Evolutionary conservation across 2,888 invertebrate species (phyloP).

Genomic region (Ochropleura leucogaster): DNA sequence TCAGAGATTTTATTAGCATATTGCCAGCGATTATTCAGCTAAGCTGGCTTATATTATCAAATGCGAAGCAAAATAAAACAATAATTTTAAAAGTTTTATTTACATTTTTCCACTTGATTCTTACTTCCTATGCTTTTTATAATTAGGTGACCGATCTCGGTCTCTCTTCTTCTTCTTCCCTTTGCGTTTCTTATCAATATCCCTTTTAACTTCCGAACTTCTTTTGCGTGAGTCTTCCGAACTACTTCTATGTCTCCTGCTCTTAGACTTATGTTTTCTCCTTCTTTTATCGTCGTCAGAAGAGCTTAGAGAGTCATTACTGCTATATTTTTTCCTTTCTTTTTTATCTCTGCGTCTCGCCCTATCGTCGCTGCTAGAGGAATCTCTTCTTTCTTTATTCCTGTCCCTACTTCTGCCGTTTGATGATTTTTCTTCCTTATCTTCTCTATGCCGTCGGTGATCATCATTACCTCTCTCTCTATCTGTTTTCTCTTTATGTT

Average conservation of each 20-base stretch:
- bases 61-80: neutral
- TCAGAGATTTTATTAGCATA: neutral
- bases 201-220: constrained; percentile 84
- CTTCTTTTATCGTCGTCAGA: constrained; percentile 73
- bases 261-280: constrained; percentile 64
- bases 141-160: constrained; percentile 88
- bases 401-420: constrained; percentile 71
- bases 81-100: constrained; percentile 42
- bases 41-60: neutral
- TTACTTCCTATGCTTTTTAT: constrained; percentile 88
- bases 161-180: constrained; percentile 90
- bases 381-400: constrained; percentile 67
- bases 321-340: constrained; percentile 73
- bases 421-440: constrained; percentile 69
- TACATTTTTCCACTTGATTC: constrained; percentile 59
- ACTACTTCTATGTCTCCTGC: constrained; percentile 70
- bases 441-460: constrained; percentile 63
- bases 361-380: constrained; percentile 72
- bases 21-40: neutral
- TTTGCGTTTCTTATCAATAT: constrained; percentile 90
- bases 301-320: constrained; percentile 76
- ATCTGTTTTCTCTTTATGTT: constrained; percentile 58
- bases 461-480: constrained; percentile 57
- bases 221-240: constrained; percentile 77
- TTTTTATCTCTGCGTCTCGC: constrained; percentile 68